phyloP scores from a whole-genome alignment of 2,797 vertebrate species.

The Sebastes steindachneri region DNA sequence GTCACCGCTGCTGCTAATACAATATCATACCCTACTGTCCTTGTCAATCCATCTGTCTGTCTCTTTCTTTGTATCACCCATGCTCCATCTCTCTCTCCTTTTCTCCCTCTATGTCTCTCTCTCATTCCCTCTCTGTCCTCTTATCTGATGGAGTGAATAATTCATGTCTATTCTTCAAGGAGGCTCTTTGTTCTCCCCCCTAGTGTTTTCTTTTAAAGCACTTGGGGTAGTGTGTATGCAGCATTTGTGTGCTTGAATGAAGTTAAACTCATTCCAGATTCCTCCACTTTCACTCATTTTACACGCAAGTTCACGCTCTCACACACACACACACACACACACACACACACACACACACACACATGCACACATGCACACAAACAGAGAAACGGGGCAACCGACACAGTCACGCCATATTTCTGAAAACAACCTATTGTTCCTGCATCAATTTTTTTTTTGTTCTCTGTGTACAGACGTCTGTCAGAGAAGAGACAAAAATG shows the following conservation, averaged over 20 bases:
- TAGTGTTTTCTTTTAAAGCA: constrained; percentile 63
- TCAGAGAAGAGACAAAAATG: neutral
- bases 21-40: constrained; percentile 45
- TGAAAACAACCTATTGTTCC: neutral
- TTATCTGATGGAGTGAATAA: constrained; percentile 75
- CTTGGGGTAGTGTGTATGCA: constrained; percentile 32
- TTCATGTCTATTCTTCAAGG: constrained; percentile 75
- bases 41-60: constrained; percentile 53
- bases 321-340: neutral
- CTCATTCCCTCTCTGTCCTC: constrained; percentile 41
- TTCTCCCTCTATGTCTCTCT: neutral
- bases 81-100: constrained; percentile 19
- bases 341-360: no score
- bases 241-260: constrained; percentile 20
- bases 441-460: neutral
- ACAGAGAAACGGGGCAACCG: neutral
- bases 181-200: constrained; percentile 69
- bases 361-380: neutral
- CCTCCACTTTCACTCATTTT: neutral
- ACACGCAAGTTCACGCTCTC: neutral
- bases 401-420: neutral
- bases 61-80: constrained; percentile 39
- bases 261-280: constrained; percentile 20
- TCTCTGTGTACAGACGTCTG: neutral
- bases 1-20: constrained; percentile 34